phyloP scores from a whole-genome alignment of 2,113 vertebrate species.

The Macheiramphus alcinus region DNA sequence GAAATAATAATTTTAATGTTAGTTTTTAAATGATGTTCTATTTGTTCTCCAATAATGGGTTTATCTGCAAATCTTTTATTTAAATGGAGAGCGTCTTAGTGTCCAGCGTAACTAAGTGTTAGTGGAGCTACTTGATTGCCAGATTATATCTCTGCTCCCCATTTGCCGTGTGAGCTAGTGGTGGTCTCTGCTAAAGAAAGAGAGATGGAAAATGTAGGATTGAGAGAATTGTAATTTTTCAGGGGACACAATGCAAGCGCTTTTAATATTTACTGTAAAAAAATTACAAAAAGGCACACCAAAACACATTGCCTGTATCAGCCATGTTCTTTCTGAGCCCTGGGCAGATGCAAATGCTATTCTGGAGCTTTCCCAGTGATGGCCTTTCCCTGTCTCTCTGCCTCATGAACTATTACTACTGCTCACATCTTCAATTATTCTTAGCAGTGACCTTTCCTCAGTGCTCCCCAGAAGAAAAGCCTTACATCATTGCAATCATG shows the following conservation, averaged over 20 bases:
- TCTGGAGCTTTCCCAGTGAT: neutral
- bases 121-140: neutral
- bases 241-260: neutral
- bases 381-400: neutral
- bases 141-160: neutral
- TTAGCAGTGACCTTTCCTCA: neutral
- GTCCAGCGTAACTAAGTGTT: neutral
- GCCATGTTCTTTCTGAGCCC: neutral
- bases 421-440: constrained; percentile 19
- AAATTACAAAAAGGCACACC: neutral
- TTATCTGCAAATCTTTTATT: neutral
- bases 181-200: neutral
- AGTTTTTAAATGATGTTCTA: neutral
- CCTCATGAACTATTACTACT: neutral
- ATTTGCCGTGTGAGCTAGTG: neutral
- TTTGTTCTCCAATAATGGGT: neutral
- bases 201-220: neutral
- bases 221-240: neutral
- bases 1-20: neutral
- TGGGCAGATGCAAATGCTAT: neutral
- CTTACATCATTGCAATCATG: neutral
- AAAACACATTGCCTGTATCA: neutral
- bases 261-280: neutral
- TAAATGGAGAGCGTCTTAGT: neutral
- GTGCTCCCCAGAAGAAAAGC: neutral